Conservation (phyloP, 2,113 vertebrate species). For the Benitochromis conjunctus region DNA sequence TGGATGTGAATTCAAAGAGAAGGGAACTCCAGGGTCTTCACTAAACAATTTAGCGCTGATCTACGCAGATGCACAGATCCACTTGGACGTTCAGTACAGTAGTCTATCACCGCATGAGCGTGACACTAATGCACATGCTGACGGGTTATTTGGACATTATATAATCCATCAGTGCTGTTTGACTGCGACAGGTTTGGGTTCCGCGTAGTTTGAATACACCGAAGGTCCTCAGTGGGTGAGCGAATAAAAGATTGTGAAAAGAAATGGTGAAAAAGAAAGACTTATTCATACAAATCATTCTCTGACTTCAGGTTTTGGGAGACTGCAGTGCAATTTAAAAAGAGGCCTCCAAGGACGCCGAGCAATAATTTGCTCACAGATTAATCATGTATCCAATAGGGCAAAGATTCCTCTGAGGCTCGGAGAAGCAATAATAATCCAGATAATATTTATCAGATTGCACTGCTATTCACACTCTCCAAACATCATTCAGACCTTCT, state of each 20-base stretch:
- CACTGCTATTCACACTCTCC: neutral
- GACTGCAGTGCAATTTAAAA: conserved; percentile 18
- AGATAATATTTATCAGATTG: conserved; percentile 31
- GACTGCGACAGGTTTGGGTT: neutral
- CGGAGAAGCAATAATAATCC: conserved; percentile 34
- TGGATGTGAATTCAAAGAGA: conserved; percentile 17
- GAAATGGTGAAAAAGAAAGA: neutral
- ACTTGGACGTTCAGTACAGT: conserved; percentile 7
- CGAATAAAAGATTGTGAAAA: neutral
- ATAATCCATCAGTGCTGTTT: conserved; percentile 9
- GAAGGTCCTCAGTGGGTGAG: neutral
- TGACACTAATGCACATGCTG: conserved; percentile 38
- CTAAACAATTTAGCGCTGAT: conserved; percentile 31
- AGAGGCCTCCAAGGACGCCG: neutral
- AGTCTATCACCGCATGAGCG: neutral
- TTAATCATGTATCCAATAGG: conserved; percentile 40
- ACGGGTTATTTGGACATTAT: conserved; percentile 13
- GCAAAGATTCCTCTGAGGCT: conserved; percentile 36
- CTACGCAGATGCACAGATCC: conserved; percentile 10
- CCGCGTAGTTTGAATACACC: neutral
- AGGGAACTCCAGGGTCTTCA: conserved; percentile 1
- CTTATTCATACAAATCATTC: neutral
- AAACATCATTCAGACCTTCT: neutral
- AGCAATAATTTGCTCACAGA: conserved; percentile 46
- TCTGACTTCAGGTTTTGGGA: neutral